Evolutionary conservation across 92 coral and sea anemone genomes (phyloP), one percentile per base, ranked within the genome.

Genomic region (Epizoanthus scotinus): DNA sequence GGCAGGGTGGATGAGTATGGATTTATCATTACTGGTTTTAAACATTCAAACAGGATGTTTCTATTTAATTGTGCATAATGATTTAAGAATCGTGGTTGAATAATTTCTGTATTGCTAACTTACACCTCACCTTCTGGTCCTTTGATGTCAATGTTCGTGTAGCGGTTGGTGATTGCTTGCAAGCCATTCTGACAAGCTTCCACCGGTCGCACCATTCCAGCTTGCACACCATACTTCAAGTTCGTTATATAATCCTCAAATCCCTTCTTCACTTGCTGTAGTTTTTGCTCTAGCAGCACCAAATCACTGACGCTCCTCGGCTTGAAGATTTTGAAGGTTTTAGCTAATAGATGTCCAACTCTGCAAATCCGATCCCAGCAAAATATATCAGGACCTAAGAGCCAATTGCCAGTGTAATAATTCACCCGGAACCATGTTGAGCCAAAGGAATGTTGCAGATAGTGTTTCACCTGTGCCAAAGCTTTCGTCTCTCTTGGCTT

Each of bases 161-260:
- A 92, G 6, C 19, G 54, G 55, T 82, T 63, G 22, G 73, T 81
- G 2, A 92, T 67, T 5, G 91, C 85, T 7, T 78, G 74, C 49
- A 87, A 58, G 18, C 91, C 97, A 56, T 89, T 77, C 42, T 71
- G 66, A 50, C 97, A 92, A 18, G 87, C 89, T 63, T 73, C 88
- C 1, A 78, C 25, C 10, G 88, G 88, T 25, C 97, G 87, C 21
- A 92, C 97, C 97, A 92, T 92, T 12, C 97, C 97, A 18, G 91
- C 89, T 8, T 52, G 68, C 19, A 92, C 82, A 3, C 97, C 97
- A 20, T 90, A 50, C 58, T 38, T 69, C 62, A 84, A 70, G 72
- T 92, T 92, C 10, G 67, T 83, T 56, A 73, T 84, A 40, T 80
- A 85, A 42, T 77, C 85, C 20, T 27, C 69, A 50, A 90, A 86